A percentile compares a stretch with the other conserved stretches of the same genome.
Evolutionary conservation across 2,888 invertebrate species (phyloP).

Genomic region (Diloba caeruleocephala): DNA sequence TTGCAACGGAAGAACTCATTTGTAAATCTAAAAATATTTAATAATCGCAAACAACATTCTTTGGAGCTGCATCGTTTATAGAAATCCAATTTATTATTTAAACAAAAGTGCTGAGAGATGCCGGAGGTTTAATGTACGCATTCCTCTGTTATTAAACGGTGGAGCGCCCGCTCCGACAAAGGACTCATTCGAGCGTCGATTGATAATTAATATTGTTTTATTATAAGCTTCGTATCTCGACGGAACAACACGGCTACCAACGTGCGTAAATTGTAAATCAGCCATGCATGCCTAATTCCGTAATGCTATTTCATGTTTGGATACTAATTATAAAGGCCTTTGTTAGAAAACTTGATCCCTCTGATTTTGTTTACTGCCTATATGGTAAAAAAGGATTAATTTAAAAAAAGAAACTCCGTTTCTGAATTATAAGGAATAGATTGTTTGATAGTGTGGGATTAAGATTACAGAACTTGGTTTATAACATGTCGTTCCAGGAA

Average conservation of each 20-base stretch:
- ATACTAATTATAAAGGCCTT: slow-evolving; percentile 65
- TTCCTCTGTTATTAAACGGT: slow-evolving; percentile 79
- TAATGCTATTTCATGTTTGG: slow-evolving; percentile 76
- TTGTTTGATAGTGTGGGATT: no score
- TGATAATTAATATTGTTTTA: slow-evolving; percentile 84
- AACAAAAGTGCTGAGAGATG: slow-evolving; percentile 77
- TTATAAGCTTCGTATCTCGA: slow-evolving; percentile 80
- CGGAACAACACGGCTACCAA: slow-evolving; percentile 52
- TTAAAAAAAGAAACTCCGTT: neutral
- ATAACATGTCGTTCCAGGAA: no score
- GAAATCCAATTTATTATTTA: slow-evolving; percentile 82
- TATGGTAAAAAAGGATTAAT: neutral
- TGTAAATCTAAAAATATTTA: slow-evolving; percentile 50
- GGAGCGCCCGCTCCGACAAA: slow-evolving; percentile 49
- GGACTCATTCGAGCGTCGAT: slow-evolving; percentile 53
- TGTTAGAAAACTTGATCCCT: slow-evolving; percentile 25
- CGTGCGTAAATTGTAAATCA: slow-evolving; percentile 65
- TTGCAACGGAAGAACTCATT: slow-evolving; percentile 22
- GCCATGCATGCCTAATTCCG: slow-evolving; percentile 71
- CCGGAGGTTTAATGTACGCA: slow-evolving; percentile 79
- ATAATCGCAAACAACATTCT: slow-evolving; percentile 64
- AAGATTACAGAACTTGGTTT: no score
- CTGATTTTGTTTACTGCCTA: slow-evolving; percentile 19
- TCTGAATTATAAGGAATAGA: no score
- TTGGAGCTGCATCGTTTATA: slow-evolving; percentile 69